Conservation (phyloP, 2,888 invertebrate genomes). For the Nephrotoma guestfalica region DNA sequence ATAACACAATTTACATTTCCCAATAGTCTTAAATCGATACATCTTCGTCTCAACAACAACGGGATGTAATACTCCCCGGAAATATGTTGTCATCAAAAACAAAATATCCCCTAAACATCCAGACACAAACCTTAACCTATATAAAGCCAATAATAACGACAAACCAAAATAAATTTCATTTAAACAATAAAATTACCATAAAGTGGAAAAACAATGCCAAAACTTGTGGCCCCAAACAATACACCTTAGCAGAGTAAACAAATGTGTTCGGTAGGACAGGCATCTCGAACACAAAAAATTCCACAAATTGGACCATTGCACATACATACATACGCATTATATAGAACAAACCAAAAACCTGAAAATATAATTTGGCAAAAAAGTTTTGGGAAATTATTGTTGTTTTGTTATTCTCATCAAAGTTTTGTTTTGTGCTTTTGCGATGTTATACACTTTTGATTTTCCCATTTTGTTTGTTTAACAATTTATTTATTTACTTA, state of each 20-base stretch:
- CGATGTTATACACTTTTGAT: not conserved
- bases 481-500: not conserved
- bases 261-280: not conserved
- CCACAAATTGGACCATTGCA: not conserved
- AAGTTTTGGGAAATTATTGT: not conserved
- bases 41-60: not conserved
- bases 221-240: not conserved
- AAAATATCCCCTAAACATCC: not conserved
- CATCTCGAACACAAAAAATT: not conserved
- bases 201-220: not conserved
- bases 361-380: not conserved
- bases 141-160: not conserved
- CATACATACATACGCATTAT: not conserved
- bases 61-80: not conserved
- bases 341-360: not conserved
- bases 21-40: not conserved
- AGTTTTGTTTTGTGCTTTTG: not conserved
- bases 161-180: not conserved
- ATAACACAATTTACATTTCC: not conserved
- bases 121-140: not conserved
- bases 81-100: not conserved
- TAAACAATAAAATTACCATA: not conserved
- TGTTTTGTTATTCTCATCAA: not conserved
- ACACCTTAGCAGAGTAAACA: not conserved
- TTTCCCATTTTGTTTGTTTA: not conserved